Percentiles rank a stretch among this genome's conserved stretches.
Conservation (phyloP, 2,797 vertebrate genomes). For the Balearica regulorum region DNA sequence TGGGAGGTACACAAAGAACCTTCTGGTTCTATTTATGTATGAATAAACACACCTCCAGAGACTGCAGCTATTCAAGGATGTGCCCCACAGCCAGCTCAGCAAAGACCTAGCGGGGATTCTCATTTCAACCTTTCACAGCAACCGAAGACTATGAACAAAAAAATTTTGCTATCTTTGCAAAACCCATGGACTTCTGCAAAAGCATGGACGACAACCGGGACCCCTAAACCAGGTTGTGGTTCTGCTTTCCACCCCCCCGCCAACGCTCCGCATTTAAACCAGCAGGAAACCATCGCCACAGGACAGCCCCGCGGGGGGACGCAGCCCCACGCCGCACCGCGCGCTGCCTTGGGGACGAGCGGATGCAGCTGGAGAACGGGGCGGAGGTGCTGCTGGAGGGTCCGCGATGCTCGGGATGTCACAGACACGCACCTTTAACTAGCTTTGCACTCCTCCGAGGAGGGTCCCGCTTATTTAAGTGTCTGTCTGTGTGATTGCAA, state of each 20-base stretch:
- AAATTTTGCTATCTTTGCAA: neutral
- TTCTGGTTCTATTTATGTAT: neutral
- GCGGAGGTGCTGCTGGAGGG: fast-evolving
- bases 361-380: fast-evolving
- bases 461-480: neutral
- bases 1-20: neutral
- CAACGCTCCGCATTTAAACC: neutral
- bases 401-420: fast-evolving
- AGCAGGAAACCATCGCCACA: neutral
- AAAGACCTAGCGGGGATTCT: neutral
- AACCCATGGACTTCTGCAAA: neutral
- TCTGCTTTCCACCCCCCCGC: neutral
- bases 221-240: neutral
- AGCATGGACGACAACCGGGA: neutral
- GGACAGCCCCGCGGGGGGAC: neutral
- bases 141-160: neutral
- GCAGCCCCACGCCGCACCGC: neutral
- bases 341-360: neutral
- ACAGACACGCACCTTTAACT: neutral
- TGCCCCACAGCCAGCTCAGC: neutral
- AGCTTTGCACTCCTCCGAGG: neutral
- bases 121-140: neutral
- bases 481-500: neutral
- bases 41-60: neutral
- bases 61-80: neutral